Evolutionary conservation across 1,140 invertebrate genomes (phyloP), one percentile per base, ranked within the genome.

Genomic region (Antheraea mylitta): DNA sequence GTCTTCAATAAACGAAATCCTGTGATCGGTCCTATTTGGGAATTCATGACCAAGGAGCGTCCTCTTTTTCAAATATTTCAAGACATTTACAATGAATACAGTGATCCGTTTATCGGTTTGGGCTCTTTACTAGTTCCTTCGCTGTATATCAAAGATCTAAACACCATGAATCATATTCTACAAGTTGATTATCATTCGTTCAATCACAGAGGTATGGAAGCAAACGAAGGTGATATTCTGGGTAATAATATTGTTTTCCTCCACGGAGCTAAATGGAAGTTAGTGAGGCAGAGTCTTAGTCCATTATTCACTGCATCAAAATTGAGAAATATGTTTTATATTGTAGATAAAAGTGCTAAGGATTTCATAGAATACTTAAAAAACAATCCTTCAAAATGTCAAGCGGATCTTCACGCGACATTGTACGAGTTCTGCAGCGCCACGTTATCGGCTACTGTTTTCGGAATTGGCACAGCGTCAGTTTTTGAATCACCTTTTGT

Each of bases 201-300:
- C 74, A 80, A 82, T 45, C 87, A 93, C 72, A 79, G 92, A 63
- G 91, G 90, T 6, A 9, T 90, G 4, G 85, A 90, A 19, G 82
- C 87, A 45, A 92, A 93, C 67, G 82, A 93, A 70, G 81, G 85
- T 0, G 94, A 95, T 75, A 91, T 91, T 0, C 58, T 95, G 0
- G 87, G 89, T 19, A 90, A 90, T 7, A 91, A 94, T 70, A 71
- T 95, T 30, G 93, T 94, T 18, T 77, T 77, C n/a, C 69, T 80
- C 71, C 74, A 80, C 38, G 88, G 84, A 18, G 75, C 76, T 8
- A 76, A 76, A 64, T 93, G 91, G 92, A 89, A 90, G 74, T 75
- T 87, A 4, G 77, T 92, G 58, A 69, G 92, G 64, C 81, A 87
- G 37, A 92, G 82, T 62, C 73, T 93, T 68, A 84, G 83, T 3